Conservation (phyloP, 2,888 invertebrate genomes). For the Cheilosia vernalis region DNA sequence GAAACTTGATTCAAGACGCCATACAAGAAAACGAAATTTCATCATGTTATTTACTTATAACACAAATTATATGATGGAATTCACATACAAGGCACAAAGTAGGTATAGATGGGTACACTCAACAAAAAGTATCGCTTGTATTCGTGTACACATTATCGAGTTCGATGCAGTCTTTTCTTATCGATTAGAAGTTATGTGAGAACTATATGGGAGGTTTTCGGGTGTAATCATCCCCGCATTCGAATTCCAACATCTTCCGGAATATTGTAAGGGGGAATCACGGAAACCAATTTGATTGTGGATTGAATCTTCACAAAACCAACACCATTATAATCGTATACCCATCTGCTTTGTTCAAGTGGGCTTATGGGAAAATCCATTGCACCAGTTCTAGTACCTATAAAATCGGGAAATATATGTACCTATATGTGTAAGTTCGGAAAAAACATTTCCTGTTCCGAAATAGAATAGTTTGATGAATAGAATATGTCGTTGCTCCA, state of each 20-base stretch:
- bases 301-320: constrained; percentile 34
- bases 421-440: no score
- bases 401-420: background rate
- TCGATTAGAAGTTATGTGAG: background rate
- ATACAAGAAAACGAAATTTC: no score
- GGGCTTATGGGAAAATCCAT: constrained; percentile 13
- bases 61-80: no score
- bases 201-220: no score
- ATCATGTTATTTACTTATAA: no score
- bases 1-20: no score
- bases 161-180: background rate
- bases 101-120: no score
- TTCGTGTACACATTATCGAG: background rate
- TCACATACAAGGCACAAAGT: no score
- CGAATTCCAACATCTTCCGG: constrained; percentile 14
- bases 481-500: no score
- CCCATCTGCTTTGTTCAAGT: constrained; percentile 14
- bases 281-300: background rate
- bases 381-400: background rate
- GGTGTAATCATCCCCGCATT: constrained; percentile 7
- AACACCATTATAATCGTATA: constrained; percentile 17
- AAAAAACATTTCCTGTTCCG: no score
- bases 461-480: no score
- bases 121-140: background rate
- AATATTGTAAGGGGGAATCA: constrained; percentile 11